A percentile compares a stretch with the other conserved stretches of the same genome.
phyloP scores from a whole-genome alignment of 2,888 invertebrate species.

The Esperia sulphurella region DNA sequence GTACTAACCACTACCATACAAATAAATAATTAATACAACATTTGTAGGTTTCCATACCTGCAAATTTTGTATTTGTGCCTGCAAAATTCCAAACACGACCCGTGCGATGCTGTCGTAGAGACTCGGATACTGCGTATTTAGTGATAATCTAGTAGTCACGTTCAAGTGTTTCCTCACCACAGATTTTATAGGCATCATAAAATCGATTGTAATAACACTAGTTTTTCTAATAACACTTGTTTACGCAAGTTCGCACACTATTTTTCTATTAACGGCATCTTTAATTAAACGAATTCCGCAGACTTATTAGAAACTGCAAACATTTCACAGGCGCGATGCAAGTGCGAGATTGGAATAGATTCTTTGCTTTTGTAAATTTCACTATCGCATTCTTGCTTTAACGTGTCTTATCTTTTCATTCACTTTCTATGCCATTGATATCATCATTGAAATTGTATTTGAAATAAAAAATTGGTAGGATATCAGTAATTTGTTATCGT shows the following conservation, averaged over 20 bases:
- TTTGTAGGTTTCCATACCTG: too few relatives aligned
- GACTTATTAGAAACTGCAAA: neutral
- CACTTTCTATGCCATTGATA: slow-evolving; percentile 10
- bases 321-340: slow-evolving; percentile 1
- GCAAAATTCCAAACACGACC: too few relatives aligned
- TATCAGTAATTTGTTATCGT: slow-evolving; percentile 22
- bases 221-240: too few relatives aligned
- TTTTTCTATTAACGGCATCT: neutral
- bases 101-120: too few relatives aligned
- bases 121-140: too few relatives aligned
- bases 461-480: slow-evolving; percentile 7
- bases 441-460: slow-evolving; percentile 16
- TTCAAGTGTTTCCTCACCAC: too few relatives aligned
- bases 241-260: neutral
- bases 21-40: too few relatives aligned
- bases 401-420: slow-evolving; percentile 9
- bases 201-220: too few relatives aligned
- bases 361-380: slow-evolving; percentile 10
- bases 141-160: too few relatives aligned
- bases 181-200: too few relatives aligned
- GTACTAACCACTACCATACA: too few relatives aligned
- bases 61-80: too few relatives aligned
- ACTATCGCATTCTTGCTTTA: slow-evolving; percentile 8
- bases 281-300: neutral
- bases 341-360: slow-evolving; percentile 5